Conservation (phyloP, 2,797 vertebrate species). For the Argentina silus region DNA sequence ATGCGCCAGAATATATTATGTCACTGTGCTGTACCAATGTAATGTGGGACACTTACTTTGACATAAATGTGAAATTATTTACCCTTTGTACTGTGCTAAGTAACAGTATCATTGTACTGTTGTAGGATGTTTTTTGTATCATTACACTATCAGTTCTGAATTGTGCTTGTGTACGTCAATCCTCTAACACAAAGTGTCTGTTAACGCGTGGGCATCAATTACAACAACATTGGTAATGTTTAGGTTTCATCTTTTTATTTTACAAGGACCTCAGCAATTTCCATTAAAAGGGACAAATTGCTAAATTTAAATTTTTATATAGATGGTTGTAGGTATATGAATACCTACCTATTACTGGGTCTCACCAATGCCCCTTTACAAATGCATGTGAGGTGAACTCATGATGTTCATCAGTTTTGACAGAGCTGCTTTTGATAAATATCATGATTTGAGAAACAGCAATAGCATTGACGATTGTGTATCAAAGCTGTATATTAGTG, state of each 20-base stretch:
- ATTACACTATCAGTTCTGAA: conserved; percentile 3
- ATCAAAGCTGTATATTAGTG: conserved; percentile 29
- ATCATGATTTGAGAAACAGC: conserved; percentile 23
- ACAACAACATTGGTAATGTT: conserved; percentile 23
- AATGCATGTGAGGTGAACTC: conserved; percentile 48
- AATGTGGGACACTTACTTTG: conserved; percentile 31
- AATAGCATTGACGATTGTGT: conserved; percentile 38
- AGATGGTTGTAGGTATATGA: not conserved
- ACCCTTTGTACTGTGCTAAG: conserved; percentile 16
- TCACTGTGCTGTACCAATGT: conserved; percentile 38
- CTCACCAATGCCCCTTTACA: conserved; percentile 13
- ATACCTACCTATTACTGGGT: not conserved
- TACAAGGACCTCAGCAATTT: conserved; percentile 27
- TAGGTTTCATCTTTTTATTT: conserved; percentile 3
- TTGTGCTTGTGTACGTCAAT: not conserved
- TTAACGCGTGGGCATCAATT: not conserved
- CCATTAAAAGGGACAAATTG: conserved; percentile 24
- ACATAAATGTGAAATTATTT: conserved; percentile 9
- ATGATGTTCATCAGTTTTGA: conserved; percentile 30
- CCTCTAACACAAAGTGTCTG: conserved; percentile 1
- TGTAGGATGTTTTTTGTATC: not conserved
- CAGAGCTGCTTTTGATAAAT: conserved; percentile 23
- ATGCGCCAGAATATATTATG: conserved; percentile 40
- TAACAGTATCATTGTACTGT: conserved; percentile 23
- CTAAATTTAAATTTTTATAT: conserved; percentile 20